A percentile compares a stretch with the other conserved stretches of the same genome.
phyloP scores from a whole-genome alignment of 2,888 invertebrate species.

The Nemapogon koenigi region DNA sequence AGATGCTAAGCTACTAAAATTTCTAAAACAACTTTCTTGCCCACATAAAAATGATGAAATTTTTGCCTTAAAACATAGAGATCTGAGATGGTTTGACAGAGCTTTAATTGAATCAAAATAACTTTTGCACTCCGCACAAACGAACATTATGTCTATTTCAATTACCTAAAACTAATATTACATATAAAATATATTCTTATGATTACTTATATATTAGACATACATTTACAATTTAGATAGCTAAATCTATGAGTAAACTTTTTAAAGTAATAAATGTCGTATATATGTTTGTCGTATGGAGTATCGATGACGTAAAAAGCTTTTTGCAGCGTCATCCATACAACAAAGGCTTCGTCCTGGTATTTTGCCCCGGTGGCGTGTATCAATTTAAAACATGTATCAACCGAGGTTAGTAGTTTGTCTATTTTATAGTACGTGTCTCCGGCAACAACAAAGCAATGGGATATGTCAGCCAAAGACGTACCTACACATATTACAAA shows the following conservation, averaged over 20 bases:
- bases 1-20: too few species aligned
- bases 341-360: not conserved
- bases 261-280: constrained; percentile 2
- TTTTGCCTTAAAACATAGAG: not conserved
- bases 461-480: not conserved
- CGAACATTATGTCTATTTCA: not conserved
- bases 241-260: not conserved
- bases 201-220: not conserved
- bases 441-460: not conserved
- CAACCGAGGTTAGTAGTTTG: not conserved
- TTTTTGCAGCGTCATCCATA: not conserved
- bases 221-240: not conserved
- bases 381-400: constrained; percentile 4
- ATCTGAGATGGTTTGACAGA: not conserved
- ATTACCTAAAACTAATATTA: not conserved
- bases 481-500: constrained; percentile 3
- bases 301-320: not conserved
- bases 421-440: not conserved
- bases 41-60: not conserved
- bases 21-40: constrained; percentile 4
- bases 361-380: not conserved
- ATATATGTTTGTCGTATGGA: not conserved
- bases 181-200: not conserved
- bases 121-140: not conserved
- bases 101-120: not conserved